These are phyloP conservation scores for Aplocera efformata DNA, from an alignment of 2,888 invertebrate species.

Conservation along the genomic window DNA sequence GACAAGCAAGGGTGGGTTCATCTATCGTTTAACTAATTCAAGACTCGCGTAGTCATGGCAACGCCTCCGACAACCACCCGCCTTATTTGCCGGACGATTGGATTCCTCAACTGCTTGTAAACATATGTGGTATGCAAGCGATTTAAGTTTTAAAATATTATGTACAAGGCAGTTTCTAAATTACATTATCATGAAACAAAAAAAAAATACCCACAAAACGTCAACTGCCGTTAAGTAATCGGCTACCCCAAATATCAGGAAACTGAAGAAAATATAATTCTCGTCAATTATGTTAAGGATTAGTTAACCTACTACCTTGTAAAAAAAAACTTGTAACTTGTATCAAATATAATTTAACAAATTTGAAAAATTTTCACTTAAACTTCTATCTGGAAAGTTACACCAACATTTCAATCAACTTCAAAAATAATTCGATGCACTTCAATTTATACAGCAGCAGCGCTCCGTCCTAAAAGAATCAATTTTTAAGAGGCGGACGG, in stretches of 20 bases:
- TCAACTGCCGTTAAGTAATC: too few species aligned
- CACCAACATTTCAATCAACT: slow-evolving; percentile 55
- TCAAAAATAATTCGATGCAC: slow-evolving; percentile 57
- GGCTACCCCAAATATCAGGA: too few species aligned
- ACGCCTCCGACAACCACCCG: slow-evolving; percentile 52
- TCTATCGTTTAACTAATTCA: slow-evolving; percentile 71
- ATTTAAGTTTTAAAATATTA: slow-evolving; percentile 50
- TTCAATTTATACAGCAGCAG: slow-evolving; percentile 44
- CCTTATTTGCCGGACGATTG: slow-evolving; percentile 59
- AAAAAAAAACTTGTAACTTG: too few species aligned
- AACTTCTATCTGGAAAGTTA: slow-evolving; percentile 16
- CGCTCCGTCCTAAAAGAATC: slow-evolving; percentile 40
- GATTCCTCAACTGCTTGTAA: slow-evolving; percentile 52
- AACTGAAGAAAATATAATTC: too few species aligned
- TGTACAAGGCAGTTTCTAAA: slow-evolving; percentile 6
- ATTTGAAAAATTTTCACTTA: slow-evolving; percentile 13
- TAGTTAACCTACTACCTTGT: too few species aligned
- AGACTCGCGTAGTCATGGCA: slow-evolving; percentile 56
- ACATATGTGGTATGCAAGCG: slow-evolving; percentile 52
- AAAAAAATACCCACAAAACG: too few species aligned
- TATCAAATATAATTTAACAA: slow-evolving; percentile 13
- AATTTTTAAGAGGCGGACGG: slow-evolving; percentile 49
- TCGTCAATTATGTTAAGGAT: too few species aligned
- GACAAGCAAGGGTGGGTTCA: slow-evolving; percentile 50
- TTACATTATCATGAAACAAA: too few species aligned